A percentile compares a stretch with the other conserved stretches of the same genome.
phyloP scores from a whole-genome alignment of 2,797 vertebrate species.

The Phaenicophaeus curvirostris region DNA sequence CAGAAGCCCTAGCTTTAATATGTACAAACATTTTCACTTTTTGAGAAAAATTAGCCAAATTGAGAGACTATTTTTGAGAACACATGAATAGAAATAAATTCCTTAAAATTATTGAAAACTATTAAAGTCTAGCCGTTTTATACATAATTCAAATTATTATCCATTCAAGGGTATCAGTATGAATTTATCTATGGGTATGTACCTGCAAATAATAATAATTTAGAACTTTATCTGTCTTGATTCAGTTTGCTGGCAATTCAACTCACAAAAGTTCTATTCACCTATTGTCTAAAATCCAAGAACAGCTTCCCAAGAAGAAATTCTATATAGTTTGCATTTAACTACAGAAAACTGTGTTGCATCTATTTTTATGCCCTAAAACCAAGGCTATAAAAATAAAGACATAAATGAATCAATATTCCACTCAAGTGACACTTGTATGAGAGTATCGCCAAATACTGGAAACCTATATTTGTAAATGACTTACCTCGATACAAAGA shows the following conservation, averaged over 20 bases:
- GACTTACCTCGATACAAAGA: neutral
- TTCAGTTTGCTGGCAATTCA: neutral
- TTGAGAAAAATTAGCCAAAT: neutral
- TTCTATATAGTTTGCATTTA: neutral
- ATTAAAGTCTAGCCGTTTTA: neutral
- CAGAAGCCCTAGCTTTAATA: neutral
- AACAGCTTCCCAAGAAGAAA: neutral
- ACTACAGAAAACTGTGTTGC: neutral
- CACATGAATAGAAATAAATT: neutral
- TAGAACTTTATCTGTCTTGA: neutral
- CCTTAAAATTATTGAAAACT: neutral
- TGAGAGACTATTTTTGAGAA: neutral
- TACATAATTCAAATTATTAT: neutral
- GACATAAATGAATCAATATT: constrained; percentile 25
- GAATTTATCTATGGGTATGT: neutral
- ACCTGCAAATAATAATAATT: neutral
- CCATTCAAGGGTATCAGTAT: neutral
- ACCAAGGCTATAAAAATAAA: neutral
- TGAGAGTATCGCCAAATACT: neutral
- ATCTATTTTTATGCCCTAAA: neutral
- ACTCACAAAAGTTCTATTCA: neutral
- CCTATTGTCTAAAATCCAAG: neutral
- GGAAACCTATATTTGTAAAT: constrained; percentile 4
- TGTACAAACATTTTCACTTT: neutral
- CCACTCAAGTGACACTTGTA: constrained; percentile 25